A percentile compares a stretch with the other conserved stretches of the same genome.
These are phyloP conservation scores for Drosophila kambysellisi DNA, from an alignment of 2,888 invertebrate species.

Conservation along the genomic window DNA sequence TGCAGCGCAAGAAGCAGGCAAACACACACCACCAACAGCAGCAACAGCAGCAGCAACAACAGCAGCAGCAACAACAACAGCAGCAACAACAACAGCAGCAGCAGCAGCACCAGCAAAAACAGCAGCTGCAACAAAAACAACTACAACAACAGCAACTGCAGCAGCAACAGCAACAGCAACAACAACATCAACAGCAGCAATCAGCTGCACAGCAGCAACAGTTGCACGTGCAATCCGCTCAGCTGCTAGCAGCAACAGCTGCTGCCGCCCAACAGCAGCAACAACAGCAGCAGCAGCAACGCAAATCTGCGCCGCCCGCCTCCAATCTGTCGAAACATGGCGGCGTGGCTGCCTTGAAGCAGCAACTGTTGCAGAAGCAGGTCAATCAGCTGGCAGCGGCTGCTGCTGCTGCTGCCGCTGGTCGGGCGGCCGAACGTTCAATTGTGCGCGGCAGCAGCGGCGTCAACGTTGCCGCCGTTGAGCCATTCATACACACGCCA, in stretches of 20 bases:
- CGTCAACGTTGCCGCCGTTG: slow-evolving; percentile 94
- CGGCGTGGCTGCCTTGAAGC: slow-evolving; percentile 80
- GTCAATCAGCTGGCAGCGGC: slow-evolving; percentile 68
- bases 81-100: slow-evolving; percentile 49
- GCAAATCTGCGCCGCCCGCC: slow-evolving; percentile 46
- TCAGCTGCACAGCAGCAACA: slow-evolving; percentile 58
- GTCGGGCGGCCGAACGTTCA: slow-evolving; percentile 64
- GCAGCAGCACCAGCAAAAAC: slow-evolving; percentile 51
- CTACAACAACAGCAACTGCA: neutral
- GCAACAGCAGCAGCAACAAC: slow-evolving; percentile 66
- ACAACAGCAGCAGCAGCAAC: slow-evolving; percentile 48
- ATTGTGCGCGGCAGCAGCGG: slow-evolving; percentile 85
- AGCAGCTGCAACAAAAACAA: slow-evolving; percentile 51
- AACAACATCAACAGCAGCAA: slow-evolving; percentile 44
- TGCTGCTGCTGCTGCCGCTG: slow-evolving; percentile 63
- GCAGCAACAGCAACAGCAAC: neutral
- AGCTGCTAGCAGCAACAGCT: slow-evolving; percentile 63
- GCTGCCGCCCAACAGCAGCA: slow-evolving; percentile 28
- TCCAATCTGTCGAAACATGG: slow-evolving; percentile 66
- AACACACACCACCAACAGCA: slow-evolving; percentile 78
- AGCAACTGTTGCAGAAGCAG: slow-evolving; percentile 81
- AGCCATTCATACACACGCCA: slow-evolving; percentile 94
- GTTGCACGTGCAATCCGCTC: slow-evolving; percentile 55
- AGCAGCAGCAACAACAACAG: slow-evolving; percentile 58
- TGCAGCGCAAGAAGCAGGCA: slow-evolving; percentile 94